phyloP scores from a whole-genome alignment of 2,113 vertebrate genomes.

The Alligator mississippiensis region DNA sequence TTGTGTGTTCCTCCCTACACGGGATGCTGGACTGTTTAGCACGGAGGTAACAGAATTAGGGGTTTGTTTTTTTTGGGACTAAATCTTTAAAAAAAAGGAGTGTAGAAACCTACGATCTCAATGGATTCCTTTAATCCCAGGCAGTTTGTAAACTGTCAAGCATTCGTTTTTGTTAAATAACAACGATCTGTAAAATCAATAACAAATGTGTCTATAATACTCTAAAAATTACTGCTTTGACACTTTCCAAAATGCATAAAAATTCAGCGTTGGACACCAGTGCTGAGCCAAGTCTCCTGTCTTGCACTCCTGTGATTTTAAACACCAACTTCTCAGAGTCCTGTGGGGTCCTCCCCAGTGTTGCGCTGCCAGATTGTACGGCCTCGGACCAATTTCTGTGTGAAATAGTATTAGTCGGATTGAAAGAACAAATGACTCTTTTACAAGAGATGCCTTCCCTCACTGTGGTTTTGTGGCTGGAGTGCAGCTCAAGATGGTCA shows the following conservation, averaged over 20 bases:
- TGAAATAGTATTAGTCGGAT: not conserved
- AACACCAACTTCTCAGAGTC: not conserved
- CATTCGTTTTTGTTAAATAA: not conserved
- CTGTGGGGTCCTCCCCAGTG: not conserved
- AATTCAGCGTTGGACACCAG: fast-evolving
- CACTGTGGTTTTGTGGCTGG: not conserved
- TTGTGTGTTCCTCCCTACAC: fast-evolving
- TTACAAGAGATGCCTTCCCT: not conserved
- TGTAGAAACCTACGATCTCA: not conserved
- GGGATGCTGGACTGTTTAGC: not conserved
- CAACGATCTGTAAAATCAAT: not conserved
- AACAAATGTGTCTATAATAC: not conserved
- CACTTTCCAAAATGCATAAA: not conserved
- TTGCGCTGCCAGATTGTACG: not conserved
- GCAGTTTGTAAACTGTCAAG: fast-evolving
- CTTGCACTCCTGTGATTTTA: too few relatives aligned
- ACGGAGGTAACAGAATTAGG: fast-evolving
- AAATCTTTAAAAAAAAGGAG: not conserved
- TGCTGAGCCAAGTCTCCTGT: too few relatives aligned
- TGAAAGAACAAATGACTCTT: not conserved
- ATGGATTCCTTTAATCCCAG: not conserved
- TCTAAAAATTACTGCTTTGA: not conserved
- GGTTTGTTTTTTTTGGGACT: not conserved
- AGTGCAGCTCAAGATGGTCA: not conserved
- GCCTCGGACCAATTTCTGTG: not conserved